Base-by-base conservation (phyloP, 2,113 vertebrate species). In the Desmodus rotundus region DNA sequence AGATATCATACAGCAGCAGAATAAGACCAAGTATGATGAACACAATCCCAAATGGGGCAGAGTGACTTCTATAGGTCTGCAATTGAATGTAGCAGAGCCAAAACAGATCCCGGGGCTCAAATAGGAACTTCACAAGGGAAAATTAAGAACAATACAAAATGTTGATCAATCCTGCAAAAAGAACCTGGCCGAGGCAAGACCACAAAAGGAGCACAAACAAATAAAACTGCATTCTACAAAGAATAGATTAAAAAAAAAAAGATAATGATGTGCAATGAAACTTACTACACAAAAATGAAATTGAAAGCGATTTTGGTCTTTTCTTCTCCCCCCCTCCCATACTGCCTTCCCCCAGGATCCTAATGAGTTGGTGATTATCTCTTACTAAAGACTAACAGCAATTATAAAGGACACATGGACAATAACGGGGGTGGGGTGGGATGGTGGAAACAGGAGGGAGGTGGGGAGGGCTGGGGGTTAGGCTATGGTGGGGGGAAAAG, bases 301-400 rank as follows among this genome's bases (percentile, higher is more conserved):
- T 19, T 38, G 5, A 95, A 91, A 93, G 76, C 54, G 86, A 94
- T 67, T 12, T 63, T 43, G 7, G 63, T 70, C 22, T 45, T 92
- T 11, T 14, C 5, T 26, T 28, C 2, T 68, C 54, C 19, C 31
- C 10, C 3, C 63, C 22, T 76, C 56, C 26, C 20, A 52, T 52
- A 12, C 36, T 73, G 26, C 31, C 38, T 85, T 86, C 38, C 87
- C 93, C 65, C 63, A 88, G 86, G 50, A 73, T 70, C 58, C 84
- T 98, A 98, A 98, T 97, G 97, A 98, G 95, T 94, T 98, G 93
- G 97, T 97, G 94, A 98, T 97, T 97, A 91, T 96, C 76, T 97
- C 78, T 96, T 97, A 61, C 97, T 92, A 95, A 97, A 98, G 91
- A 97, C 36, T 11, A 96, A 97, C 95, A 95, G 97, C n/a, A n/a